Base-by-base conservation (phyloP, 2,888 invertebrate species). In the Criorhina ranunculi region DNA sequence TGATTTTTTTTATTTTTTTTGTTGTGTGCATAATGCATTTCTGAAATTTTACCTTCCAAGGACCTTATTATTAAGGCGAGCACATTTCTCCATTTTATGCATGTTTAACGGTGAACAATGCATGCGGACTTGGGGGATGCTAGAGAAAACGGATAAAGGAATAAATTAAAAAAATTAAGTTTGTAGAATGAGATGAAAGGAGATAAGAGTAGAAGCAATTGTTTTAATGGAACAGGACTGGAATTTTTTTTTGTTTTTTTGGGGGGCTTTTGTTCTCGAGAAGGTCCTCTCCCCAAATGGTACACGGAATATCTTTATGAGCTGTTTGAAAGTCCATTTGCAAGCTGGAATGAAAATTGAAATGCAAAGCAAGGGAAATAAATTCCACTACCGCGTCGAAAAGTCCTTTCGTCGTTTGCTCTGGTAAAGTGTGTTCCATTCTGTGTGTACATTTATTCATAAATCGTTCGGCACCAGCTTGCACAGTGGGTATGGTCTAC, bases 91-190 rank as follows among this genome's bases (percentile, higher is more conserved):
- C 7, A 19, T 19, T 64, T 49, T 35, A 64, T 46, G 49, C 35
- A 49, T 49, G 6, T 64, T 49, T 57, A 8, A 57, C 37, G 29
- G n/a, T 29, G 60, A 60, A 60, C 44, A 60, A 24, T 57, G 8
- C 33, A 53, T 15, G n/a, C 9, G 37, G 19, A 11, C 24, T 24
- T 1, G 2, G n/a, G 19, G 37, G 57, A 46, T 46, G 46, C 46
- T n/a, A 53, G n/a, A 5, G 5, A 37, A 35, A 33, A 33, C 2
- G 35, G 37, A 35, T 29, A 7, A 51, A 29, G 29, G 6, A 29
- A 24, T 57, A 19, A 15, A 57, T 55, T 55, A 35, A 33, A 35
- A 33, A 55, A 33, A 55, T 55, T 31, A 55, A 55, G 15, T 35
- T 12, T 8, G 8, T 17, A 15, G 33, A 46, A 46, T 46, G 46